Percentiles rank a stretch among this genome's conserved stretches.
Conservation (phyloP, 2,113 vertebrate species). For the Candoia aspera region DNA sequence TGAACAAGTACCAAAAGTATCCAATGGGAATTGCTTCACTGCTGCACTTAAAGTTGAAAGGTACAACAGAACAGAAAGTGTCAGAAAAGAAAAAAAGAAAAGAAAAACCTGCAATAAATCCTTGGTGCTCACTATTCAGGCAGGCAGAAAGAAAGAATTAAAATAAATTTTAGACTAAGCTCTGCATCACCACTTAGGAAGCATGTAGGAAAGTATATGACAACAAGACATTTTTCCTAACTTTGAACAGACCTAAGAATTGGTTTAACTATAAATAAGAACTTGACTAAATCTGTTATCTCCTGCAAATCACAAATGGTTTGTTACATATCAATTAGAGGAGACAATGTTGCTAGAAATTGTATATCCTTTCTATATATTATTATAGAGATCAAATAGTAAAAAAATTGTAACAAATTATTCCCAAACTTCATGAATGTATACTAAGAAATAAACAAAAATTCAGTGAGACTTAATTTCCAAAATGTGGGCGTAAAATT, state of each 20-base stretch:
- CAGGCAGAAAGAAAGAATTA: neutral
- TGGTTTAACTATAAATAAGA: too few relatives aligned
- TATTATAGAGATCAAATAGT: too few relatives aligned
- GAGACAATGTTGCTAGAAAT: too few relatives aligned
- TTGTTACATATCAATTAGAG: too few relatives aligned
- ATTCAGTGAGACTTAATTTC: too few relatives aligned
- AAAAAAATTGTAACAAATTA: too few relatives aligned
- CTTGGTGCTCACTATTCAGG: neutral
- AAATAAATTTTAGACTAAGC: conserved; percentile 29
- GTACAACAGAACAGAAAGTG: neutral
- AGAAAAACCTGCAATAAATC: neutral
- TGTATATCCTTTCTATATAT: too few relatives aligned
- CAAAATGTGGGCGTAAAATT: too few relatives aligned
- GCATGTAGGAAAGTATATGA: neutral
- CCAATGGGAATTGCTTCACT: conserved; percentile 13
- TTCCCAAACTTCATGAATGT: too few relatives aligned
- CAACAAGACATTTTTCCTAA: neutral
- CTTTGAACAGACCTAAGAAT: neutral
- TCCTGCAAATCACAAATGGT: too few relatives aligned
- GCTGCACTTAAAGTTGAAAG: conserved; percentile 6
- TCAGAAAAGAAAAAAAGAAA: neutral
- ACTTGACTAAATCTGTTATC: too few relatives aligned
- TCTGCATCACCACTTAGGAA: neutral
- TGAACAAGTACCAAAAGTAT: conserved; percentile 6
- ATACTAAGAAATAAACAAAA: too few relatives aligned